Evolutionary conservation across 2,888 invertebrate species (phyloP), one percentile per base, ranked within the genome.

Genomic region (Drosophila anomelani): DNA sequence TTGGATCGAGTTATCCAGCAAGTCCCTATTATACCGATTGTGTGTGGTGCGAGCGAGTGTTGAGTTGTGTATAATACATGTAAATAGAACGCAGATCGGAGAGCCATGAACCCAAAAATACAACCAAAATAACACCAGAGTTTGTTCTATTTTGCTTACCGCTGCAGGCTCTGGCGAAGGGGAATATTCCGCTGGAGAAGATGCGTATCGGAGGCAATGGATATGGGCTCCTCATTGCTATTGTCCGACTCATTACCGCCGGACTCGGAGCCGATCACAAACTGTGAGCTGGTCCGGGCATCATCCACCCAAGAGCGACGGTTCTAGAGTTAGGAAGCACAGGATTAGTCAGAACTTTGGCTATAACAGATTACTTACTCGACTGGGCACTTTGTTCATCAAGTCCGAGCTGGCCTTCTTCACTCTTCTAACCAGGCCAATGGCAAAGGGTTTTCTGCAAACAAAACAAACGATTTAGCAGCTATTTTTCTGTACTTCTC

Each of bases 341-440:
- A 36, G 47, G 13, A 23, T 47, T 46, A 7, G 15, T 3, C 29
- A 3, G 8, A 34, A 38, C 13, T 13, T 20, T 10, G 13, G 6
- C 5, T 23, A 6, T 12, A 26, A 8, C 17, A 41, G 8, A 13
- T 32, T 36, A 60, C 93, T 93, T 93, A 95, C 95, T 88, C 95
- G 93, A 68, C 94, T 94, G 2, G 96, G 96, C 60, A 96, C 96
- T 93, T 96, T 96, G 85, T 95, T 97, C 82, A 98, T 96, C 55
- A 97, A 94, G 91, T 97, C 97, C 0, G 97, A 96, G 29, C 97
- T 96, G 6, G 97, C 97, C 93, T 97, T 97, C 58, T 96, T 94
- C 1, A 97, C 97, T 91, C 96, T 95, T 87, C 96, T 95, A 0
- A 98, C 97, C 74, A 98, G 94, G 64, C 96, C 97, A 29, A 97